Conservation (phyloP, 2,113 vertebrate genomes). For the Drymodes brunneopygia region DNA sequence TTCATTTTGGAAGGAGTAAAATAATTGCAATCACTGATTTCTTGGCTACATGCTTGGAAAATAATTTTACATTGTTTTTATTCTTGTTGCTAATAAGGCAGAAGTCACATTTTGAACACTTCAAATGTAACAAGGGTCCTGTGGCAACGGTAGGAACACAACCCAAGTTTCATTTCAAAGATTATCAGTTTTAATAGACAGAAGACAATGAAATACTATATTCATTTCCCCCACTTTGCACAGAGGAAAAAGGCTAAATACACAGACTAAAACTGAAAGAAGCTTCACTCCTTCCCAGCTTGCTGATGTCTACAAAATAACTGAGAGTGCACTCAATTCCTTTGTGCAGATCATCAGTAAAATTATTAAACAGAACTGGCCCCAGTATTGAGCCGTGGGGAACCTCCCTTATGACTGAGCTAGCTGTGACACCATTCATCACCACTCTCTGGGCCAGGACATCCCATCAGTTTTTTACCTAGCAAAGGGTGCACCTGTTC, state of each 20-base stretch:
- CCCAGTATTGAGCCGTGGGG: accelerated
- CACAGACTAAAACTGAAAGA: neutral
- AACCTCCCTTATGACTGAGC: neutral
- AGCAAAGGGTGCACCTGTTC: neutral
- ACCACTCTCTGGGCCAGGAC: too few relatives aligned
- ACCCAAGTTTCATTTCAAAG: neutral
- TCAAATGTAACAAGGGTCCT: neutral
- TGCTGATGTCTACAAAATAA: neutral
- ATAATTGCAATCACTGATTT: neutral
- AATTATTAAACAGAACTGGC: neutral
- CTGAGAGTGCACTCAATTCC: neutral
- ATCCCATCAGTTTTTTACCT: neutral
- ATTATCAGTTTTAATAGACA: neutral
- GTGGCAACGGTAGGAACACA: neutral
- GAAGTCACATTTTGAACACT: neutral
- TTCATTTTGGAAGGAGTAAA: neutral
- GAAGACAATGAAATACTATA: neutral
- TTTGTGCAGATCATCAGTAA: neutral
- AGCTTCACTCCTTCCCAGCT: neutral
- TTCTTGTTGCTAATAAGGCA: neutral
- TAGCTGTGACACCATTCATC: neutral
- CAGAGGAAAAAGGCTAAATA: neutral
- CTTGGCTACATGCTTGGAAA: neutral
- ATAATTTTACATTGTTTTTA: neutral
- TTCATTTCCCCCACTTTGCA: neutral